Evolutionary conservation across 2,113 vertebrate species (phyloP).

Genomic region (Prionailurus viverrinus): DNA sequence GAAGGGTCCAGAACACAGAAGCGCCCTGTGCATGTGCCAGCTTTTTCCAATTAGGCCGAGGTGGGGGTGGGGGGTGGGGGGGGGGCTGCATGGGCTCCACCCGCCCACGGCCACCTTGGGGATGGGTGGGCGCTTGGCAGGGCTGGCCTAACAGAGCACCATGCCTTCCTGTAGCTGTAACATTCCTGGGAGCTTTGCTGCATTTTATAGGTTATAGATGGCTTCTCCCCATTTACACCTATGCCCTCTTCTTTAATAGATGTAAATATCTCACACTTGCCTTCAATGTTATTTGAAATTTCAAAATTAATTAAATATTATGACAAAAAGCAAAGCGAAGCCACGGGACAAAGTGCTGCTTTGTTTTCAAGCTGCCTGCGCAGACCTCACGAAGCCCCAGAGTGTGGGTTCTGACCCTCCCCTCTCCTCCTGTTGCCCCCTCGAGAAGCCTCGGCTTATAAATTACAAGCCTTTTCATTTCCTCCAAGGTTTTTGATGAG

Average conservation of each 20-base stretch:
- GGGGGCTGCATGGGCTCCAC: rapidly evolving
- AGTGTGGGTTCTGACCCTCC: background rate
- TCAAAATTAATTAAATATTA: constrained; percentile 71
- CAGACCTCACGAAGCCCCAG: rapidly evolving
- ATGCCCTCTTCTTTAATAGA: background rate
- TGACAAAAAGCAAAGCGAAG: constrained; percentile 58
- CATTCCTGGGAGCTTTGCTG: background rate
- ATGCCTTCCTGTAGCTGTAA: rapidly evolving
- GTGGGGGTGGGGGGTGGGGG: too few species aligned
- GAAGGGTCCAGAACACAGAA: background rate
- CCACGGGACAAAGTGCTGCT: constrained; percentile 57
- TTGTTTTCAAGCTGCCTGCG: background rate
- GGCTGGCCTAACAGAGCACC: rapidly evolving
- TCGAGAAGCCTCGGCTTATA: constrained; percentile 43
- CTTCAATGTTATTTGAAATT: constrained; percentile 70
- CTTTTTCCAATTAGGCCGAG: background rate
- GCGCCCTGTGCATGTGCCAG: constrained; percentile 5
- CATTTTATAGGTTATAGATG: background rate
- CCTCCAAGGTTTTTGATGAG: constrained; percentile 76
- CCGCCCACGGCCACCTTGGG: background rate
- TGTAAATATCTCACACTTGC: constrained; percentile 44
- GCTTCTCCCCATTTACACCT: background rate
- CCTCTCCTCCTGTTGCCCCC: background rate
- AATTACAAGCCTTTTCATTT: constrained; percentile 81
- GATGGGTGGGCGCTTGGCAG: background rate